Conservation (phyloP, 2,888 invertebrate species). For the Drosophila setosimentum region DNA sequence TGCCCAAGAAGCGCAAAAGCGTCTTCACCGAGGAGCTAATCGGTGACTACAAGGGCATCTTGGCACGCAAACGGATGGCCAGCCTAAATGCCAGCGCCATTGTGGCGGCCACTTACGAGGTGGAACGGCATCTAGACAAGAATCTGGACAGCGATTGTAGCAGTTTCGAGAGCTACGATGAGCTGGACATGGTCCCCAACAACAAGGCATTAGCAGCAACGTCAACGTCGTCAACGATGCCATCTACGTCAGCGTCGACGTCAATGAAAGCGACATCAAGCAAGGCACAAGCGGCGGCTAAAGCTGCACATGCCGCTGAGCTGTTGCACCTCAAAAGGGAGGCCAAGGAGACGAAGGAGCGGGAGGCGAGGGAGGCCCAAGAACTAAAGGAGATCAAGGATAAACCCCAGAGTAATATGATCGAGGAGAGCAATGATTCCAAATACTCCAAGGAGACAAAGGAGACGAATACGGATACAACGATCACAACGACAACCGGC, state of each 20-base stretch:
- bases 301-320: neutral
- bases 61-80: conserved; percentile 95
- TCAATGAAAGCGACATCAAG: neutral
- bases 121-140: conserved; percentile 84
- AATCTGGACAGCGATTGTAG: conserved; percentile 83
- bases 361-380: conserved; percentile 28
- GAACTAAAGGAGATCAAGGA: conserved; percentile 40
- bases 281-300: neutral
- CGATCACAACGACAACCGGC: conserved; percentile 75
- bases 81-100: conserved; percentile 96
- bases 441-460: conserved; percentile 83
- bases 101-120: conserved; percentile 95
- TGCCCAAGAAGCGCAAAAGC: conserved; percentile 85
- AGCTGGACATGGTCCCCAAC: conserved; percentile 58
- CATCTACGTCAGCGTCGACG: neutral
- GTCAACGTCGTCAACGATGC: neutral
- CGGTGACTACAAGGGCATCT: conserved; percentile 92
- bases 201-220: neutral
- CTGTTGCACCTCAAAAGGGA: conserved; percentile 43
- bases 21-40: conserved; percentile 86
- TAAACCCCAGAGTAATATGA: conserved; percentile 68
- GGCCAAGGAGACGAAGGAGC: conserved; percentile 44
- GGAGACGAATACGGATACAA: conserved; percentile 82
- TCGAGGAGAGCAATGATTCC: conserved; percentile 83
- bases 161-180: conserved; percentile 84